These are phyloP conservation scores for Alcedo quadribrachys DNA, from an alignment of 2,797 vertebrate genomes.

Conservation along the genomic window DNA sequence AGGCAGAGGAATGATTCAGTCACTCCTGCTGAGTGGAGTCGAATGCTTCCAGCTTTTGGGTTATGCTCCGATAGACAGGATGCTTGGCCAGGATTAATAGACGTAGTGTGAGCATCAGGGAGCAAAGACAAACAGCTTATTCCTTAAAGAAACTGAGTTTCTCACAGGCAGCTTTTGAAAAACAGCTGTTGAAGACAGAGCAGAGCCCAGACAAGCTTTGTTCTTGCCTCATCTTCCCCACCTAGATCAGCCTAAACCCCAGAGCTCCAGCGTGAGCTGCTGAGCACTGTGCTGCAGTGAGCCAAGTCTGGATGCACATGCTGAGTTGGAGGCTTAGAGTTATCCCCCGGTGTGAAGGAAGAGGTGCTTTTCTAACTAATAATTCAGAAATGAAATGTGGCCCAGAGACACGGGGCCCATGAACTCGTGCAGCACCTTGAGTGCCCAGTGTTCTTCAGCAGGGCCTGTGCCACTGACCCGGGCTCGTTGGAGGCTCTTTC, in stretches of 20 bases:
- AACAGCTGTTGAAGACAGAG: background rate
- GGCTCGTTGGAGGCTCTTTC: background rate
- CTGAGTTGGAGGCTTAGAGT: background rate
- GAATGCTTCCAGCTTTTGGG: slow-evolving; percentile 8
- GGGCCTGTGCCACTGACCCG: background rate
- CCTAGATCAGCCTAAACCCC: background rate
- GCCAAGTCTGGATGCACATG: background rate
- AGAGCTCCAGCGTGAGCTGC: background rate
- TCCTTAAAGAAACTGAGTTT: background rate
- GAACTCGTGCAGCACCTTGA: background rate
- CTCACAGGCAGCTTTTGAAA: background rate
- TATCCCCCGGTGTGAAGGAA: background rate
- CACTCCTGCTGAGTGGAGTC: background rate
- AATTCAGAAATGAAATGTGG: background rate
- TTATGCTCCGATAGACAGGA: background rate
- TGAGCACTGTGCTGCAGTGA: accelerated
- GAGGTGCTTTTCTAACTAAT: background rate
- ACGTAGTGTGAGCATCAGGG: background rate
- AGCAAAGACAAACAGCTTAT: background rate
- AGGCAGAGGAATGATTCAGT: background rate
- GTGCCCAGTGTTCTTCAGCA: slow-evolving; percentile 1
- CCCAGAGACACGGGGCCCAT: background rate
- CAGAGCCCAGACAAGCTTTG: background rate
- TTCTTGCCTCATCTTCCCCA: background rate
- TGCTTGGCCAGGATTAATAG: background rate